These are phyloP conservation scores for Nymphalis io DNA, from an alignment of 1,140 invertebrate species.

Conservation along the genomic window DNA sequence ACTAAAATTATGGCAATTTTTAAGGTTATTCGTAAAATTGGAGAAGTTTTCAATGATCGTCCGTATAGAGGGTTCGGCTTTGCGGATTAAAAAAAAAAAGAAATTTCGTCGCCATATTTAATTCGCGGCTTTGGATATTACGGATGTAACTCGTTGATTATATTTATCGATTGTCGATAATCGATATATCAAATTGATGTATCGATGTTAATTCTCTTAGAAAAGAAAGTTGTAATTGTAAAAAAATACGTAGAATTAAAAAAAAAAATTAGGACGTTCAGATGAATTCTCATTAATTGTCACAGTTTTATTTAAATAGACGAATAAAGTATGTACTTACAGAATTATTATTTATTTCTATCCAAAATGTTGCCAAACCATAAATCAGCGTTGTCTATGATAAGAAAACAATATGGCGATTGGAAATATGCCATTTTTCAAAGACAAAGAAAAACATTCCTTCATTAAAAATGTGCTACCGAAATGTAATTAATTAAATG, in stretches of 20 bases:
- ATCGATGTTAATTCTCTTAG: slow-evolving; percentile 35
- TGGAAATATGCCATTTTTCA: too few species aligned
- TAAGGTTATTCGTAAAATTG: neutral
- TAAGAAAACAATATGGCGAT: too few species aligned
- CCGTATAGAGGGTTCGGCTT: slow-evolving; percentile 3
- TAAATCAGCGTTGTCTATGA: too few species aligned
- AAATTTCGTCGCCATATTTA: slow-evolving; percentile 23
- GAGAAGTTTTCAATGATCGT: neutral
- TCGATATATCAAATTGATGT: slow-evolving; percentile 46
- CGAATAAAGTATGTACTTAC: slow-evolving; percentile 42
- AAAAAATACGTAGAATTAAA: slow-evolving; percentile 28
- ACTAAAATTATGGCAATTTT: neutral
- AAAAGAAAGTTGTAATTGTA: slow-evolving; percentile 38
- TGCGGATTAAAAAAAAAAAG: slow-evolving; percentile 10
- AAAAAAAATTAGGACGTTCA: slow-evolving; percentile 25
- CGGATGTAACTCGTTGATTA: slow-evolving; percentile 22
- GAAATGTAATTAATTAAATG: too few species aligned
- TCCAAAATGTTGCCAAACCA: neutral
- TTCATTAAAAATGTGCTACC: too few species aligned
- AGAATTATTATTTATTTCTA: slow-evolving; percentile 16
- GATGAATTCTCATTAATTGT: slow-evolving; percentile 34
- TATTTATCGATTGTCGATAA: slow-evolving; percentile 18
- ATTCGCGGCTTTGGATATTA: slow-evolving; percentile 22
- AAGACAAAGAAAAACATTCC: too few species aligned
- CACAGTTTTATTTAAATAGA: slow-evolving; percentile 39